These are phyloP conservation scores for Gryllus longicercus DNA, from an alignment of 2,888 invertebrate species.

Conservation along the genomic window DNA sequence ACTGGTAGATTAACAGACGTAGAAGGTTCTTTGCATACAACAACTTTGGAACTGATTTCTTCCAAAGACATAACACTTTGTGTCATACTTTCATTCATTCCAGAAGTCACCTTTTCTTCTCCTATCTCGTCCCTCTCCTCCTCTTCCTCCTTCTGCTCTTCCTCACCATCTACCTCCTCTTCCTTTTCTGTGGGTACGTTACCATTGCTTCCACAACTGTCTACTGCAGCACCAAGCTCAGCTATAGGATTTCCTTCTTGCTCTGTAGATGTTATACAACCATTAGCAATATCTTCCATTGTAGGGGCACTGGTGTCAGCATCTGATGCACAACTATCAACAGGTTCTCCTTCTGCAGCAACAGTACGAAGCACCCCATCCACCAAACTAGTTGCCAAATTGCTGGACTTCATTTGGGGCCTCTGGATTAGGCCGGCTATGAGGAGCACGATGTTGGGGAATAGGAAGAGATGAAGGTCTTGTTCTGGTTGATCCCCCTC, in stretches of 20 bases:
- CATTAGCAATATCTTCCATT: neutral
- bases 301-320: constrained; percentile 4
- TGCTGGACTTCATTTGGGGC: constrained; percentile 58
- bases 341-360: constrained; percentile 41
- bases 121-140: too few relatives aligned
- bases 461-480: constrained; percentile 35
- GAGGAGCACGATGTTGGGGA: constrained; percentile 20
- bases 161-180: neutral
- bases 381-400: constrained; percentile 48
- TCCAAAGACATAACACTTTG: neutral
- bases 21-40: constrained; percentile 31
- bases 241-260: neutral
- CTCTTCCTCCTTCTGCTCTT: too few relatives aligned
- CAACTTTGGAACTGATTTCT: constrained; percentile 26
- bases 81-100: constrained; percentile 23
- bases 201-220: neutral
- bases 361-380: constrained; percentile 49
- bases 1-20: constrained; percentile 28
- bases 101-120: too few relatives aligned
- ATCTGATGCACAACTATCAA: constrained; percentile 20
- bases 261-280: constrained; percentile 3
- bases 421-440: neutral
- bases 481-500: constrained; percentile 19
- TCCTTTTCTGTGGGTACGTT: neutral
- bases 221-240: neutral